Percentiles rank a stretch among this genome's conserved stretches.
These are phyloP conservation scores for Chaetodon trifasciatus DNA, from an alignment of 2,797 vertebrate genomes.

Conservation along the genomic window DNA sequence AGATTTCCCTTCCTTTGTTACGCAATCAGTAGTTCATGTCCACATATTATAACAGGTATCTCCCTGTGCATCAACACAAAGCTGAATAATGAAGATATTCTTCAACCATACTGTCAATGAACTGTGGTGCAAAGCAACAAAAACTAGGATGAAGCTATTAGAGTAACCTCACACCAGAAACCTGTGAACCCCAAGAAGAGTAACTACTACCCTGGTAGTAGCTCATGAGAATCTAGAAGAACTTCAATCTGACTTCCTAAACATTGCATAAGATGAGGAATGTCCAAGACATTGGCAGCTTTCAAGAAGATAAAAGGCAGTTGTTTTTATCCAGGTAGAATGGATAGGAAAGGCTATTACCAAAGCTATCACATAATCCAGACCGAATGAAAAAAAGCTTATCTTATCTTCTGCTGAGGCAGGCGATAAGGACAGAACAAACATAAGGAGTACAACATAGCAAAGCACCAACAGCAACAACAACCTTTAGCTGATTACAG, in stretches of 20 bases:
- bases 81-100: constrained; percentile 28
- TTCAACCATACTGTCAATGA: constrained; percentile 16
- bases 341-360: constrained; percentile 38
- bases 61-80: constrained; percentile 24
- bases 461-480: constrained; percentile 52
- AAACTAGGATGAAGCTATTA: constrained; percentile 27
- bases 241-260: constrained; percentile 36
- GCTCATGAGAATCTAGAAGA: constrained; percentile 18
- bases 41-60: constrained; percentile 13
- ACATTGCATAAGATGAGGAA: constrained; percentile 65
- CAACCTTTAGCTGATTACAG: constrained; percentile 42
- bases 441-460: constrained; percentile 40
- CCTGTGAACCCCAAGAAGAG: constrained; percentile 24
- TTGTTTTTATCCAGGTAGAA: constrained; percentile 54
- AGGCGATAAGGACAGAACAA: constrained; percentile 46
- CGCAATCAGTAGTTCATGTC: constrained; percentile 56
- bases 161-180: constrained; percentile 16
- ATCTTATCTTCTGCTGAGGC: constrained; percentile 57
- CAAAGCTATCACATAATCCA: constrained; percentile 54
- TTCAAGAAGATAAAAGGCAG: constrained; percentile 62
- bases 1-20: constrained; percentile 36
- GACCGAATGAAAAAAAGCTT: constrained; percentile 58
- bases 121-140: constrained; percentile 21
- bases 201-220: not conserved
- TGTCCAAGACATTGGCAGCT: constrained; percentile 63